Conservation (phyloP, 1,140 invertebrate species). For the Akabosia matsudoensis region DNA sequence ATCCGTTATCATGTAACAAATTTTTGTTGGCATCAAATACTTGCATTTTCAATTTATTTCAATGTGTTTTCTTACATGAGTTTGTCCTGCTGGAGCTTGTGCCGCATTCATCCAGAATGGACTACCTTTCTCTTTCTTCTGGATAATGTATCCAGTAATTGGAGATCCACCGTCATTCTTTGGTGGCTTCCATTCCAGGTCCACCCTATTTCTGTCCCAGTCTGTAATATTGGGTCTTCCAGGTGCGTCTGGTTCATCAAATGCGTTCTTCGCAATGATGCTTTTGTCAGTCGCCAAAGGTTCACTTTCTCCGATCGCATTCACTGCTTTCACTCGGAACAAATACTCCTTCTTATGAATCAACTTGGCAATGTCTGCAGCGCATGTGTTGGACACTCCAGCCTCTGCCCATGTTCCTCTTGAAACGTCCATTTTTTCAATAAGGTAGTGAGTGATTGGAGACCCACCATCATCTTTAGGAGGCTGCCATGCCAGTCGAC, state of each 20-base stretch:
- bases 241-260: slow-evolving; percentile 76
- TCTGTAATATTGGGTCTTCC: slow-evolving; percentile 83
- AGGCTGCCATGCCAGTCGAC: slow-evolving; percentile 61
- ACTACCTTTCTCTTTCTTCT: slow-evolving; percentile 91
- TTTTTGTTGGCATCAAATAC: neutral
- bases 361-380: slow-evolving; percentile 77
- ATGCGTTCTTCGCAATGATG: slow-evolving; percentile 91
- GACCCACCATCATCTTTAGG: slow-evolving; percentile 87
- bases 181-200: slow-evolving; percentile 82
- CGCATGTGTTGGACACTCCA: slow-evolving; percentile 77
- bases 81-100: slow-evolving; percentile 76
- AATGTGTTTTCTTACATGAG: slow-evolving; percentile 54
- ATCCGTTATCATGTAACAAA: neutral
- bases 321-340: slow-evolving; percentile 88
- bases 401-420: slow-evolving; percentile 93
- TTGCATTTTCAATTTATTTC: neutral
- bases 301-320: slow-evolving; percentile 91
- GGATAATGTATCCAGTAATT: slow-evolving; percentile 87
- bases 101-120: slow-evolving; percentile 85
- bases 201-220: slow-evolving; percentile 90
- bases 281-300: slow-evolving; percentile 77
- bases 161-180: slow-evolving; percentile 55
- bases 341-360: slow-evolving; percentile 90
- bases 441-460: slow-evolving; percentile 90
- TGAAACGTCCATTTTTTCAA: slow-evolving; percentile 95